Evolutionary conservation across 2,888 invertebrate genomes (phyloP).

Genomic region (Notodonta ziczac): DNA sequence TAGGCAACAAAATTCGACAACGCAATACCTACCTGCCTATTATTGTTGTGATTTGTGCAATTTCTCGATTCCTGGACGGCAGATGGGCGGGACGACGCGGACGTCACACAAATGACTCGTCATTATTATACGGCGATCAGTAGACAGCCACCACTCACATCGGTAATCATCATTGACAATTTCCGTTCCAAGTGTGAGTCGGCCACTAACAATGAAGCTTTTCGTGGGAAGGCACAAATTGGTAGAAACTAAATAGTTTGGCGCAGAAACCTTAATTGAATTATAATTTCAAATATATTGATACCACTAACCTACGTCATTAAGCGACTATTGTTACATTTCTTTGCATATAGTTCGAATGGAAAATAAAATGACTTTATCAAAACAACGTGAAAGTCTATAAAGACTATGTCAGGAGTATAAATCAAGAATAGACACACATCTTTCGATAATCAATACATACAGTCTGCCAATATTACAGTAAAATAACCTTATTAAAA

Average conservation of each 20-base stretch:
- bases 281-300: background rate
- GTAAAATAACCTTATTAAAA: too few relatives aligned
- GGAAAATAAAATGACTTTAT: background rate
- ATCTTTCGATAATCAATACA: too few relatives aligned
- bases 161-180: conserved; percentile 63
- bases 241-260: conserved; percentile 9
- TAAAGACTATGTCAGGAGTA: too few relatives aligned
- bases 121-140: conserved; percentile 67
- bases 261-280: conserved; percentile 10
- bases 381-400: background rate
- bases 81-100: conserved; percentile 23
- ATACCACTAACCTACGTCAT: background rate
- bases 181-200: conserved; percentile 55
- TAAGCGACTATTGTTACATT: background rate
- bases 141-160: conserved; percentile 35
- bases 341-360: background rate
- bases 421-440: too few relatives aligned
- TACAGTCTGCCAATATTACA: too few relatives aligned
- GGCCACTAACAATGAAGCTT: conserved; percentile 52
- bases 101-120: conserved; percentile 55
- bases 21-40: background rate
- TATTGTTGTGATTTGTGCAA: conserved; percentile 24
- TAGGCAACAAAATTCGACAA: conserved; percentile 12
- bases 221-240: conserved; percentile 57
- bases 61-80: conserved; percentile 28